Base-by-base conservation (phyloP, 2,113 vertebrate genomes). In the Noturus placidus region DNA sequence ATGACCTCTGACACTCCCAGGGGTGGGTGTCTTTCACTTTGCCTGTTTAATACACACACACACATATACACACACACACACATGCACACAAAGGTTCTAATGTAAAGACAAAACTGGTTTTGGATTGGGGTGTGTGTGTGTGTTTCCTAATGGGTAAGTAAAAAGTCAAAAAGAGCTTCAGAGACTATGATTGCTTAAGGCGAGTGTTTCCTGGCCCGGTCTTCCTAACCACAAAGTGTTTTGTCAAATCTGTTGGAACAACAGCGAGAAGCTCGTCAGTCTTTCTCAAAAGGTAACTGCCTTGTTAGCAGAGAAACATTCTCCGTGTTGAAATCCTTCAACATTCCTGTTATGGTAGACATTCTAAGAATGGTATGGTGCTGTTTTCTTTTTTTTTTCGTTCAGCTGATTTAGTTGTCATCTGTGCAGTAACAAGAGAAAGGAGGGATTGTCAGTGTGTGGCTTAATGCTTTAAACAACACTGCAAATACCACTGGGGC, bases 1-100 rank as follows among this genome's bases (percentile, higher is more conserved):
- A 90, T 86, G 90, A 87, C 89, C 89, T 87, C 74, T 35, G 83
- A 91, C 90, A 91, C 90, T 90, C 90, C 90, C 90, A 89, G 79
- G 46, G 81, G 87, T 89, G 90, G 87, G 87, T 83, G 82, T 33
- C 89, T 72, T 33, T 88, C 70, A 54, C 50, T 63, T 33, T 79
- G 87, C 80, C 77, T 70, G 50, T 85, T 82, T 52, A 61, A 65
- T 69, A 61, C 76, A 46, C 33, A 57, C 81, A 87, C 81, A 3
- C 77, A 50, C 50, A 79, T n/a, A 79, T n/a, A 56, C 77, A 79
- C 25, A 78, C 70, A 74, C 70, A 42, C n/a, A 65, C 61, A 63
- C 59, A 63, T 22, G 27, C 59, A 63, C 59, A 59, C 57, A 10
- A 10, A 9, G 22, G n/a, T 38, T 38, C 5, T 52, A 76, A 13